A percentile compares a stretch with the other conserved stretches of the same genome.
phyloP scores from a whole-genome alignment of 92 coral and sea anemone species.

The Palythoa heliodiscus region DNA sequence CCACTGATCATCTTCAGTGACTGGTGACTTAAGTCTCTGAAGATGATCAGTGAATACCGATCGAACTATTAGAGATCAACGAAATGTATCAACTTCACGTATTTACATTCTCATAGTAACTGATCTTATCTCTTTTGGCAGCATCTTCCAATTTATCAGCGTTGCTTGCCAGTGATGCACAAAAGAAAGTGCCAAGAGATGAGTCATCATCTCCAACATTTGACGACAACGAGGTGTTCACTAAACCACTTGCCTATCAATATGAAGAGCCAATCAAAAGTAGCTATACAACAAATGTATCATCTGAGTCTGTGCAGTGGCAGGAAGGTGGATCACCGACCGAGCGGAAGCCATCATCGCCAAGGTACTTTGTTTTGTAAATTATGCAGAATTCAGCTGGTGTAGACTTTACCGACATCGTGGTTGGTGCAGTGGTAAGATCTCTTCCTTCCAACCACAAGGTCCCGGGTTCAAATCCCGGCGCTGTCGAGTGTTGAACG shows the following conservation, averaged over 20 bases:
- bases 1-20: no score
- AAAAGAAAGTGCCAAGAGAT: slow-evolving; percentile 53
- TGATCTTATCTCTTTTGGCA: slow-evolving; percentile 40
- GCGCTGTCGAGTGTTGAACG: no score
- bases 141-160: slow-evolving; percentile 92
- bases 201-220: slow-evolving; percentile 60
- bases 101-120: not conserved
- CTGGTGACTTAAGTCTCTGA: no score
- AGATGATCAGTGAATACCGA: no score
- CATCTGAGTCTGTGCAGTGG: slow-evolving; percentile 52
- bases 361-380: not conserved
- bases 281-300: slow-evolving; percentile 43
- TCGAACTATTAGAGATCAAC: no score
- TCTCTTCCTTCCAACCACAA: not conserved
- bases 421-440: slow-evolving; percentile 17
- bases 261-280: slow-evolving; percentile 53
- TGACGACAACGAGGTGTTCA: slow-evolving; percentile 65
- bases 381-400: not conserved
- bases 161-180: slow-evolving; percentile 82
- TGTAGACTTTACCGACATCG: no score
- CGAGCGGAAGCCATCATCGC: slow-evolving; percentile 45
- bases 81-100: no score
- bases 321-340: slow-evolving; percentile 37
- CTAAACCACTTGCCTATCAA: slow-evolving; percentile 17
- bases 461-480: no score